Conservation (phyloP, 2,113 vertebrate species). For the Heterotilapia buettikoferi region DNA sequence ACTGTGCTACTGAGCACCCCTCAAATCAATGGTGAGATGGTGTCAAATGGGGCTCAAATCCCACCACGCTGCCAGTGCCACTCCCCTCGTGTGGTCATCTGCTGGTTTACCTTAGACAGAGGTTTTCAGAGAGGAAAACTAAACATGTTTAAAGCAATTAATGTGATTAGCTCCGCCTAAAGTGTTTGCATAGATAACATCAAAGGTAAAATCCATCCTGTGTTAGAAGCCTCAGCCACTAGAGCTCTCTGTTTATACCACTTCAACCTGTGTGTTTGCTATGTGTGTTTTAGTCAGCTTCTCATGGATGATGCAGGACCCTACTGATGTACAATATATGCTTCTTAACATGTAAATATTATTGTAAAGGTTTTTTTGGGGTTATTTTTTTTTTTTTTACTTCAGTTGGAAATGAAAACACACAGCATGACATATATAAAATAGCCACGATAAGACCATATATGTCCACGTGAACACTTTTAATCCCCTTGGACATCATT, state of each 20-base stretch:
- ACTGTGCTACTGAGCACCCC: conserved; percentile 22
- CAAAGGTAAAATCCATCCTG: conserved; percentile 35
- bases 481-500: neutral
- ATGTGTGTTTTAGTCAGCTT: neutral
- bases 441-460: neutral
- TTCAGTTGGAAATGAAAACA: neutral
- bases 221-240: neutral
- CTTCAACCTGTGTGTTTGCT: neutral
- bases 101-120: conserved; percentile 25
- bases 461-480: neutral
- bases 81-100: conserved; percentile 18
- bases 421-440: neutral
- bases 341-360: neutral
- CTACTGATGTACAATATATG: neutral
- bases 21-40: conserved; percentile 13
- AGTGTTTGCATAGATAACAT: conserved; percentile 70
- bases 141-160: conserved; percentile 71
- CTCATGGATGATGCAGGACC: neutral
- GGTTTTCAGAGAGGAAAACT: conserved; percentile 59
- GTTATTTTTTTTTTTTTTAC: neutral
- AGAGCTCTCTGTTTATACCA: conserved; percentile 2
- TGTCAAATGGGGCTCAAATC: conserved; percentile 33
- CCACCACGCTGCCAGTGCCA: neutral
- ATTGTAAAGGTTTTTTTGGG: neutral
- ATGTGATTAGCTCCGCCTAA: conserved; percentile 64